Evolutionary conservation across 2,888 invertebrate genomes (phyloP).

Genomic region (Didymodactylos carnosus): DNA sequence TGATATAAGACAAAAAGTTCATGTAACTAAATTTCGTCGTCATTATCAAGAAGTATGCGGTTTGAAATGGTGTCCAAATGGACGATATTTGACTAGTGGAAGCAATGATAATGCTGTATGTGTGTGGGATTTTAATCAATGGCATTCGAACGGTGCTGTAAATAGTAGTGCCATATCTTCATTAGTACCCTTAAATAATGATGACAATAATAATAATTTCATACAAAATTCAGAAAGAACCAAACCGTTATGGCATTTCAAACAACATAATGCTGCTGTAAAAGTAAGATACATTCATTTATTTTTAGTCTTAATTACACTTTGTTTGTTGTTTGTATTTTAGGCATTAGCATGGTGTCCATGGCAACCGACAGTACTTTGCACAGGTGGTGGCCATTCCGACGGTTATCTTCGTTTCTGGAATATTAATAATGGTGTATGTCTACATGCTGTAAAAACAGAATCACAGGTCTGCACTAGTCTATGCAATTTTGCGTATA

Average conservation of each 20-base stretch:
- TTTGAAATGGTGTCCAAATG: conserved; percentile 82
- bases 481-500: neutral
- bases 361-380: conserved; percentile 68
- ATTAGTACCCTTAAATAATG: neutral
- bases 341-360: conserved; percentile 78
- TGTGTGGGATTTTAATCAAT: conserved; percentile 47
- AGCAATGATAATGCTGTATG: conserved; percentile 86
- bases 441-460: neutral
- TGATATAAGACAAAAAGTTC: neutral
- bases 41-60: conserved; percentile 60
- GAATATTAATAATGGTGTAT: conserved; percentile 40
- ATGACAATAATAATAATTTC: no score
- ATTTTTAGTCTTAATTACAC: neutral
- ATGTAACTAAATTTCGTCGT: neutral
- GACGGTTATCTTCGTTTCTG: conserved; percentile 52
- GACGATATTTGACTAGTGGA: conserved; percentile 74
- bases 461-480: neutral
- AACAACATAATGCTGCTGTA: conserved; percentile 61
- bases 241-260: neutral
- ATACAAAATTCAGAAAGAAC: neutral
- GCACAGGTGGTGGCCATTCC: conserved; percentile 86
- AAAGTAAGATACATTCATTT: conserved; percentile 43
- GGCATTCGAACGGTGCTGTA: neutral
- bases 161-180: neutral
- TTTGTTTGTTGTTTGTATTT: neutral